Percentiles rank a stretch among this genome's conserved stretches.
Evolutionary conservation across 2,797 vertebrate genomes (phyloP).

Genomic region (Poeciliopsis infans): DNA sequence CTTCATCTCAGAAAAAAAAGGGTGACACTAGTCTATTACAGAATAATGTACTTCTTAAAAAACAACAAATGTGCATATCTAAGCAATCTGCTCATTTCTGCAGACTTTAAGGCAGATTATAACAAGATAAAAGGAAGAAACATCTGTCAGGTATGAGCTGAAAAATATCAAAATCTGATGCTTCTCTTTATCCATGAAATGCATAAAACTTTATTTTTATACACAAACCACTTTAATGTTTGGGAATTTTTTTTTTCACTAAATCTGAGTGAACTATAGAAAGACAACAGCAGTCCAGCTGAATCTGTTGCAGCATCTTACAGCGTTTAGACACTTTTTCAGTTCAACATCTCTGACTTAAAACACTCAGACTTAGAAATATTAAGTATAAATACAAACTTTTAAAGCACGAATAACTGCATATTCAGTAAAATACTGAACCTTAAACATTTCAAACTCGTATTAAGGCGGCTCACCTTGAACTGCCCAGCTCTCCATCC

Average conservation of each 20-base stretch:
- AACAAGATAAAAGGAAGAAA: conserved; percentile 58
- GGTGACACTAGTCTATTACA: not conserved
- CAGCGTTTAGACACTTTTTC: not conserved
- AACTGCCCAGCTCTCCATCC: not conserved
- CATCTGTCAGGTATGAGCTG: conserved; percentile 59
- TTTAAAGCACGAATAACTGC: too few species aligned
- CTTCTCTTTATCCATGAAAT: not conserved
- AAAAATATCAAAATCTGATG: not conserved
- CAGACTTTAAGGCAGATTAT: conserved; percentile 42
- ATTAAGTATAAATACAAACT: too few species aligned
- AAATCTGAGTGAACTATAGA: not conserved
- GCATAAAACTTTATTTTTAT: not conserved
- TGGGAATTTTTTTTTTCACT: not conserved
- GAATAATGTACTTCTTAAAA: conserved; percentile 39
- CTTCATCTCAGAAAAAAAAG: conserved; percentile 25
- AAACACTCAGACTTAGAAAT: too few species aligned
- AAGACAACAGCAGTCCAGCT: not conserved
- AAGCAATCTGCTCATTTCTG: conserved; percentile 43
- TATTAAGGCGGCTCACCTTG: conserved; percentile 28
- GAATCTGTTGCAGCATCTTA: not conserved
- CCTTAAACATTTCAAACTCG: not conserved
- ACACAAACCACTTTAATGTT: not conserved
- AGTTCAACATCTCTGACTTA: too few species aligned
- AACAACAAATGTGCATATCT: conserved; percentile 26
- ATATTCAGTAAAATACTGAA: not conserved